phyloP scores from a whole-genome alignment of 2,888 invertebrate species.

The Hartigia nigra region DNA sequence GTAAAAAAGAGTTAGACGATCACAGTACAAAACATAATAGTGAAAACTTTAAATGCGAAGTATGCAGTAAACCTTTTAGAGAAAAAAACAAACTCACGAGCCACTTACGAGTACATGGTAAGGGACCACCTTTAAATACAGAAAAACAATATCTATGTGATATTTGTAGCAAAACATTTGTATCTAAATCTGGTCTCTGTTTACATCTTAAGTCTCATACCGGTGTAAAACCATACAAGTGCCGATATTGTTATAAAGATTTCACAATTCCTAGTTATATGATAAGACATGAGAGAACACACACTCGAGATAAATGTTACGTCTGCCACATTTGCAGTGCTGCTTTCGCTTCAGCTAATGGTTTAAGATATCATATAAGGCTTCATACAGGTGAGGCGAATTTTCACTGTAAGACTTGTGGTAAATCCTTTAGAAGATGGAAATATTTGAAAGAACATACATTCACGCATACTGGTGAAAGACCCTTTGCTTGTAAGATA shows the following conservation, averaged over 20 bases:
- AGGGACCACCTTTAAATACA: conserved; percentile 4
- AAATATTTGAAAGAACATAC: conserved; percentile 44
- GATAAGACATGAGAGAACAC: conserved; percentile 43
- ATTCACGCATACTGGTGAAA: conserved; percentile 47
- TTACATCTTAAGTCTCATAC: conserved; percentile 42
- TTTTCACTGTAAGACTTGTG: conserved; percentile 41
- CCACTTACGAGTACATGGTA: conserved; percentile 12
- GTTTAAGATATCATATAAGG: conserved; percentile 42
- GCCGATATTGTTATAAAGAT: conserved; percentile 41
- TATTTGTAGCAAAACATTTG: conserved; percentile 45
- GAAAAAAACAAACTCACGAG: conserved; percentile 20
- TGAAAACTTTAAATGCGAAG: conserved; percentile 18
- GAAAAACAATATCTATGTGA: conserved; percentile 39
- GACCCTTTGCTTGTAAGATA: conserved; percentile 39
- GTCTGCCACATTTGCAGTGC: conserved; percentile 44
- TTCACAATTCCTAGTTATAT: conserved; percentile 44
- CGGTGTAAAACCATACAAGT: conserved; percentile 37
- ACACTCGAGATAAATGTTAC: conserved; percentile 36
- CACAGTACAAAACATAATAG: conserved; percentile 16
- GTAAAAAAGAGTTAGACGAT: conserved; percentile 10
- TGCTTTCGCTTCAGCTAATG: conserved; percentile 42
- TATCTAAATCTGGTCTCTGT: conserved; percentile 40
- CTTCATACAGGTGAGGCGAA: conserved; percentile 41
- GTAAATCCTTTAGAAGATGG: conserved; percentile 39
- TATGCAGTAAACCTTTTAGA: conserved; percentile 25